These are phyloP conservation scores for Synergus gifuensis DNA, from an alignment of 2,888 invertebrate species.

Conservation along the genomic window DNA sequence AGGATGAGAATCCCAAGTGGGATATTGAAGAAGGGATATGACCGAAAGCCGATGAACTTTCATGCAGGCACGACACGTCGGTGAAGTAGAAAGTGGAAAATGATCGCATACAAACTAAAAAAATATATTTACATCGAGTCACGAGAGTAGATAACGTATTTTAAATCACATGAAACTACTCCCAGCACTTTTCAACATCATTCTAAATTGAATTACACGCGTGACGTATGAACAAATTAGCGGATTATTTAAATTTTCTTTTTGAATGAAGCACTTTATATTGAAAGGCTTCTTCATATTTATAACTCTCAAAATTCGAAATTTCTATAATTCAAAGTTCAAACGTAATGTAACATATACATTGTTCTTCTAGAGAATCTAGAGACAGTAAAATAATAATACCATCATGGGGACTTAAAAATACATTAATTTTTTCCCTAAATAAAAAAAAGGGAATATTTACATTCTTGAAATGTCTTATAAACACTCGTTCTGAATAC, in stretches of 20 bases:
- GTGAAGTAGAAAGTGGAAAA: constrained; percentile 40
- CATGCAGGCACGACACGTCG: constrained; percentile 16
- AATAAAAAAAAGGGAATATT: not conserved
- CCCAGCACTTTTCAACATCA: not conserved
- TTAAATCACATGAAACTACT: not conserved
- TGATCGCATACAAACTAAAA: not conserved
- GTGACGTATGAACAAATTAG: not conserved
- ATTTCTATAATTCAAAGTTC: not conserved
- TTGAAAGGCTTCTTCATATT: not conserved
- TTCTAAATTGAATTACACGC: not conserved
- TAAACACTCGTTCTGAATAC: not conserved
- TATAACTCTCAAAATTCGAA: not conserved
- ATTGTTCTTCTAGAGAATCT: not conserved
- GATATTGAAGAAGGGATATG: constrained; percentile 30
- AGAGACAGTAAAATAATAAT: no score
- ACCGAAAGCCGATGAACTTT: constrained; percentile 40
- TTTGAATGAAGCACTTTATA: not conserved
- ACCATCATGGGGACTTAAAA: no score
- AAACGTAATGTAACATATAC: not conserved
- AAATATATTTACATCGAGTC: not conserved
- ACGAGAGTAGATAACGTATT: not conserved
- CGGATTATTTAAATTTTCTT: not conserved
- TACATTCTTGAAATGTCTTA: not conserved
- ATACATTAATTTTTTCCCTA: no score
- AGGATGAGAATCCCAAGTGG: constrained; percentile 32